Conservation (phyloP, 2,113 vertebrate species). For the Lontra canadensis region DNA sequence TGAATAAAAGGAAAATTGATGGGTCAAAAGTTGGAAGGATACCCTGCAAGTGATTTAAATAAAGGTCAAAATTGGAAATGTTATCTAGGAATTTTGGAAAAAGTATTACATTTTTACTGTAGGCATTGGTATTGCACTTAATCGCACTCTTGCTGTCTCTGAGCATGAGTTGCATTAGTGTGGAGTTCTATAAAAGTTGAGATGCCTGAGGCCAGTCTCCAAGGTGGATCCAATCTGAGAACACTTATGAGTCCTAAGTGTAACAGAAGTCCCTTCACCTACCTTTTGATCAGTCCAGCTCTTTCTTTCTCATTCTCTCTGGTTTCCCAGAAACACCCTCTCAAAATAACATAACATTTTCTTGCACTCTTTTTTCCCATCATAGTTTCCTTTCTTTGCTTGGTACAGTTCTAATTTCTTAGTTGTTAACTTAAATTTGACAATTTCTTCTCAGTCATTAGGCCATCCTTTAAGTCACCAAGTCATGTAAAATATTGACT, state of each 20-base stretch:
- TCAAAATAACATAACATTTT: not conserved
- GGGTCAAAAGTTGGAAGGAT: not conserved
- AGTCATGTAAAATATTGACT: not conserved
- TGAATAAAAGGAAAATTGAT: not conserved
- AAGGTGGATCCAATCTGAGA: not conserved
- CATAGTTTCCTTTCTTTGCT: not conserved
- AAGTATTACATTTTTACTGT: not conserved
- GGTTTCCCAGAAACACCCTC: not conserved
- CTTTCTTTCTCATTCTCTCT: not conserved
- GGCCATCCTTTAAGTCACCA: not conserved
- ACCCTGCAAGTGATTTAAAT: not conserved
- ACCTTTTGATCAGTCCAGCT: not conserved
- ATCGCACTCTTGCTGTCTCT: not conserved
- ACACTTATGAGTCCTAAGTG: not conserved
- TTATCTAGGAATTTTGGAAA: not conserved
- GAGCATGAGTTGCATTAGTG: not conserved
- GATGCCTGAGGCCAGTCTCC: not conserved
- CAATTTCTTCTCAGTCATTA: not conserved
- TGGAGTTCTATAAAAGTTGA: not conserved
- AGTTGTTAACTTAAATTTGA: not conserved
- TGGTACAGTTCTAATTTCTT: not conserved
- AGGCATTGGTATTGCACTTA: not conserved
- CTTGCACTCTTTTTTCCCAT: not conserved
- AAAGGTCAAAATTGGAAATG: not conserved
- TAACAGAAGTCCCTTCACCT: not conserved